Conservation (phyloP, 2,797 vertebrate species). For the Schizothorax lantsangensis region DNA sequence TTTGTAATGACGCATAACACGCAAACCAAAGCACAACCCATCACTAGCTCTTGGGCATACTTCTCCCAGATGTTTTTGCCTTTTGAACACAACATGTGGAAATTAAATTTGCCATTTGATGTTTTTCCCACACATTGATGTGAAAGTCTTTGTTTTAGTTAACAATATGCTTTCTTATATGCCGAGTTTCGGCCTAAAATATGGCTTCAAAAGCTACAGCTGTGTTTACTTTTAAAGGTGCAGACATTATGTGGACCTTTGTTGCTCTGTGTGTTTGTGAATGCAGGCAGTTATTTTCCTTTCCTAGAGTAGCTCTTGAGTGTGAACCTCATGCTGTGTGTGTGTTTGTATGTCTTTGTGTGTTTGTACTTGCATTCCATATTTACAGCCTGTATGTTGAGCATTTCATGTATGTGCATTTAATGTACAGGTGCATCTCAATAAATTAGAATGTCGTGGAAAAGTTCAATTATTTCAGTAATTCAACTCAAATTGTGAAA, state of each 20-base stretch:
- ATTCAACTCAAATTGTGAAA: too few species aligned
- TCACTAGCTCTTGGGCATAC: background rate
- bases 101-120: slow-evolving; percentile 9
- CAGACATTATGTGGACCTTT: slow-evolving; percentile 14
- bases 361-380: slow-evolving; percentile 17
- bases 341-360: slow-evolving; percentile 13
- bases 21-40: background rate
- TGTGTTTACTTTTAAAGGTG: slow-evolving; percentile 45
- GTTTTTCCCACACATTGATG: slow-evolving; percentile 24
- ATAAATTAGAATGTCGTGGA: too few species aligned
- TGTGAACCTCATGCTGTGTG: background rate
- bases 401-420: background rate
- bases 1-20: background rate
- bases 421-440: too few species aligned
- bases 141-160: slow-evolving; percentile 31
- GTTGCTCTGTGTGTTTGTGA: slow-evolving; percentile 2
- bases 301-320: background rate
- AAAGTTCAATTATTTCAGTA: too few species aligned
- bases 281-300: slow-evolving; percentile 1
- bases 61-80: slow-evolving; percentile 23
- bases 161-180: slow-evolving; percentile 18
- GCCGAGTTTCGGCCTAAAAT: slow-evolving; percentile 13
- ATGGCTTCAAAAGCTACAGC: slow-evolving; percentile 31
- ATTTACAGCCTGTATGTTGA: background rate
- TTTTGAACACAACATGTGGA: slow-evolving; percentile 24